Evolutionary conservation across 2,797 vertebrate genomes (phyloP), one percentile per base, ranked within the genome.

Genomic region (Poecilia picta): DNA sequence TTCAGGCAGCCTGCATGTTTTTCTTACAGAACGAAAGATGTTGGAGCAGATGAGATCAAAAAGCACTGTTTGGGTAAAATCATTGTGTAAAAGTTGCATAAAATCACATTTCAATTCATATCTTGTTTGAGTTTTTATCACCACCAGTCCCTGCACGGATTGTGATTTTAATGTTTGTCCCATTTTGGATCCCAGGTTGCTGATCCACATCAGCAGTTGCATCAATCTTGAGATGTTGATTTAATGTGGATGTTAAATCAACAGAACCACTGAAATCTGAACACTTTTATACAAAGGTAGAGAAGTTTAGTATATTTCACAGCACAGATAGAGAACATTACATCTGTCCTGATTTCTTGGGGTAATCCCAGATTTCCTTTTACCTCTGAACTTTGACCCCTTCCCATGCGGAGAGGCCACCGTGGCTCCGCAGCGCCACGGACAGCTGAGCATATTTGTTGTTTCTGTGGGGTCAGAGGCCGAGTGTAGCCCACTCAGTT

Each of bases 381-480:
- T 20, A 20, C 79, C 70, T 74, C 78, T 80, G 74, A 84, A 66
- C 85, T 79, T 41, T 83, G 82, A 88, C 83, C 80, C 72, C 31
- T 11, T 46, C 18, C 25, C 41, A 71, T 33, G 39, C 55, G 1
- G 76, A 74, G 62, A 84, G 90, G 78, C 68, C 89, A 84, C 73
- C 45, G 31, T 59, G 51, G 68, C 72, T 85, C 33, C 88, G 82
- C 59, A 77, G 75, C 74, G 73, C 72, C 72, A 74, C 31, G 6
- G 78, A 85, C 78, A 72, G n/a, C 43, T 47, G 4, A 89, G 80
- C 83, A 83, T 79, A 85, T 84, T 46, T 85, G 87, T 80, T 66
- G 74, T 85, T 87, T 86, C 84, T 82, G 4, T 68, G 64, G 74
- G 91, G 88, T 89, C 89, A 82, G 75, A 91, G 89, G 89, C 92